phyloP scores from a whole-genome alignment of 1,140 invertebrate genomes.

The Neoseiulus cucumeris region DNA sequence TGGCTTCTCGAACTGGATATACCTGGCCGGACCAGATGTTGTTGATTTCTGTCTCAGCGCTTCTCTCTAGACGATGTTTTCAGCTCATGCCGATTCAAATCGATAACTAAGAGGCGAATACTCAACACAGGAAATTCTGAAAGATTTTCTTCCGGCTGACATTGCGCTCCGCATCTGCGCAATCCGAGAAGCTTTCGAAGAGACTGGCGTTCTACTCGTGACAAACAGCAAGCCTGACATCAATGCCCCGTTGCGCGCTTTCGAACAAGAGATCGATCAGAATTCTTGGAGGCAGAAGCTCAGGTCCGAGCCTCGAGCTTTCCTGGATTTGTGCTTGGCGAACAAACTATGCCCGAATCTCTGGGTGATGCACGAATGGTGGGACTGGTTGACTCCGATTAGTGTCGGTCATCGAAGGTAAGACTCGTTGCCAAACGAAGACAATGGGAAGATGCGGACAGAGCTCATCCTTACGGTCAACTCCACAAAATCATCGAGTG shows the following conservation, averaged over 20 bases:
- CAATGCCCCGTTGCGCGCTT: neutral
- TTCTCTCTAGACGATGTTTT: too few species aligned
- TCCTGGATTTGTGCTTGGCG: slow-evolving; percentile 46
- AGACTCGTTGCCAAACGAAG: too few species aligned
- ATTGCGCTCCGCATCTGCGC: slow-evolving; percentile 58
- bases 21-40: too few species aligned
- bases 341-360: slow-evolving; percentile 56
- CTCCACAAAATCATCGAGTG: too few species aligned
- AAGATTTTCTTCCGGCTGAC: slow-evolving; percentile 34
- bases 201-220: slow-evolving; percentile 60
- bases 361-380: slow-evolving; percentile 60
- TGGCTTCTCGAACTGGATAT: too few species aligned
- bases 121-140: neutral
- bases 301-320: slow-evolving; percentile 43
- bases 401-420: slow-evolving; percentile 29
- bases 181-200: slow-evolving; percentile 77
- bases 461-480: too few species aligned
- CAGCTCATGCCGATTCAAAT: too few species aligned
- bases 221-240: slow-evolving; percentile 18
- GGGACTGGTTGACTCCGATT: slow-evolving; percentile 58
- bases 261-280: slow-evolving; percentile 27
- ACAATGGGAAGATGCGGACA: too few species aligned
- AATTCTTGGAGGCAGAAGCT: slow-evolving; percentile 46
- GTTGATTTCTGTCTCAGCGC: too few species aligned
- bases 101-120: too few species aligned